Percentiles rank a stretch among this genome's conserved stretches.
These are phyloP conservation scores for Aphidoletes aphidimyza DNA, from an alignment of 2,888 invertebrate species.

Conservation along the genomic window DNA sequence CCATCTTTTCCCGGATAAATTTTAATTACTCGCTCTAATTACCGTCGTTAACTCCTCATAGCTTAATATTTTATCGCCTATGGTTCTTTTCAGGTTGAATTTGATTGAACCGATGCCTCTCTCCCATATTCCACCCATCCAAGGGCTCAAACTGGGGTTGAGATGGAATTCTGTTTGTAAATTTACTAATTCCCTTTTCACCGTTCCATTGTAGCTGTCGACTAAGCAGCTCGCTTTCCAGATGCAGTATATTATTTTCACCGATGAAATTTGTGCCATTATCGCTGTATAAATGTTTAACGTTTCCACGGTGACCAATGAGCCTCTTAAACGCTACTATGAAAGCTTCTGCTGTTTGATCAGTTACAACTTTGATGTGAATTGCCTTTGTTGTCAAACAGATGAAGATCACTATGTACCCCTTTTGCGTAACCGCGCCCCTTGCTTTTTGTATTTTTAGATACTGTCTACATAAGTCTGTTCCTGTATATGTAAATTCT, in stretches of 20 bases:
- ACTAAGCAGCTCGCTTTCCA: neutral
- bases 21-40: neutral
- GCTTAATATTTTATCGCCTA: neutral
- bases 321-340: slow-evolving; percentile 60
- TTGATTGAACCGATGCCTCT: slow-evolving; percentile 57
- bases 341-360: slow-evolving; percentile 59
- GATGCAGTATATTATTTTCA: slow-evolving; percentile 57
- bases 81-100: neutral
- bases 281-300: slow-evolving; percentile 59
- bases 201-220: neutral
- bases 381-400: slow-evolving; percentile 59
- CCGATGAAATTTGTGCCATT: slow-evolving; percentile 61
- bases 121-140: slow-evolving; percentile 62
- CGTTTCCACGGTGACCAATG: slow-evolving; percentile 59
- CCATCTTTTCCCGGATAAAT: neutral
- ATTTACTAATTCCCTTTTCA: slow-evolving; percentile 58
- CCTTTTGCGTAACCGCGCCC: slow-evolving; percentile 58
- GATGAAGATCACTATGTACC: slow-evolving; percentile 60
- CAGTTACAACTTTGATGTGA: slow-evolving; percentile 57
- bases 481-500: slow-evolving; percentile 58
- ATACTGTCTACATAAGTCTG: slow-evolving; percentile 57
- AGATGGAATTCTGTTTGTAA: slow-evolving; percentile 61
- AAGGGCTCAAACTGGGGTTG: slow-evolving; percentile 60
- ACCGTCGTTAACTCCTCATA: slow-evolving; percentile 18
- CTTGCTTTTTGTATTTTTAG: slow-evolving; percentile 55